Evolutionary conservation across 1,140 invertebrate genomes (phyloP).

Genomic region (Pseudobourletiella spinata): DNA sequence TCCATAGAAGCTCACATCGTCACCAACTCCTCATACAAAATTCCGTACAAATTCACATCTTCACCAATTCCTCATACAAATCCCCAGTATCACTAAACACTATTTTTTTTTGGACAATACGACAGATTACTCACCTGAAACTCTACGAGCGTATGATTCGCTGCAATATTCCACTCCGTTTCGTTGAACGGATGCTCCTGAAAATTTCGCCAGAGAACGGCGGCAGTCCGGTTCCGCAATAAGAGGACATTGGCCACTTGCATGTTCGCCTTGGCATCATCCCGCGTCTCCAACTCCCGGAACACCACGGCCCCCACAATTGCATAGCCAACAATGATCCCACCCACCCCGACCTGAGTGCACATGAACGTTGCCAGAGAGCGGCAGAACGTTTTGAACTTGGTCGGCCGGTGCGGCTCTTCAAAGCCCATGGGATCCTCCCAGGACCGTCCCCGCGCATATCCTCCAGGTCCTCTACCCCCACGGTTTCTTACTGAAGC

Average conservation of each 20-base stretch:
- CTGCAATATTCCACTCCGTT: conserved; percentile 56
- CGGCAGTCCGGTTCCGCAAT: conserved; percentile 48
- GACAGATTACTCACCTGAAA: conserved; percentile 49
- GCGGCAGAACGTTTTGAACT: conserved; percentile 63
- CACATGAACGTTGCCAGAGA: conserved; percentile 84
- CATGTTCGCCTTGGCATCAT: conserved; percentile 49
- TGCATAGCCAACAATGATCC: conserved; percentile 86
- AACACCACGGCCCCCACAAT: conserved; percentile 90
- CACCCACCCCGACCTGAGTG: conserved; percentile 88
- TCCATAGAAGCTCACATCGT: no score
- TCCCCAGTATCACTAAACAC: no score
- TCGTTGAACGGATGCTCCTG: conserved; percentile 64
- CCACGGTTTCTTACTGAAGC: conserved; percentile 48
- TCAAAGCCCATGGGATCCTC: conserved; percentile 21
- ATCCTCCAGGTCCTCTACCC: conserved; percentile 51
- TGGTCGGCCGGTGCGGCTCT: conserved; percentile 17
- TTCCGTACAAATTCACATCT: no score
- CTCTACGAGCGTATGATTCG: conserved; percentile 54
- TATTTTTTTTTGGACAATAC: no score
- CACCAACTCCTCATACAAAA: no score
- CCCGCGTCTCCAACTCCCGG: conserved; percentile 67
- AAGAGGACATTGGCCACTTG: conserved; percentile 33
- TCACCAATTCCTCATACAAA: no score
- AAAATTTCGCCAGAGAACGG: conserved; percentile 64
- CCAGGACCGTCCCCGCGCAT: conserved; percentile 12